phyloP scores from a whole-genome alignment of 2,113 vertebrate genomes.

The Protobothrops flavoviridis region DNA sequence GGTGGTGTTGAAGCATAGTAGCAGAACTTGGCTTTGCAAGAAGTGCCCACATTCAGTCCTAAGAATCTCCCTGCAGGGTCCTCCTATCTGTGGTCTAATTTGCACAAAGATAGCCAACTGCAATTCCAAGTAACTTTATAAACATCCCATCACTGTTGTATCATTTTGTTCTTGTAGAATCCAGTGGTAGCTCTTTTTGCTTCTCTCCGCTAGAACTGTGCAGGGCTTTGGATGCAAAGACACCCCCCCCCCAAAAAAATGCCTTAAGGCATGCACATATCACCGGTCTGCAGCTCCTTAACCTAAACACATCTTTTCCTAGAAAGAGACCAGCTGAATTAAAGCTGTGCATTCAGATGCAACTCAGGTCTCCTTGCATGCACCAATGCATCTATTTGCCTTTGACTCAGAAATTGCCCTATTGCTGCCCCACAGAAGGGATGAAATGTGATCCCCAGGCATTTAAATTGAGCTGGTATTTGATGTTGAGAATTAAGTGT shows the following conservation, averaged over 20 bases:
- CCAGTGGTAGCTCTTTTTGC: not conserved
- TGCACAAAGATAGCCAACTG: not conserved
- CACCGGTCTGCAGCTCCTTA: not conserved
- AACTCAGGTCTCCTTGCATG: not conserved
- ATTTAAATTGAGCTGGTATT: not conserved
- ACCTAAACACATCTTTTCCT: not conserved
- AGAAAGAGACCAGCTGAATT: not conserved
- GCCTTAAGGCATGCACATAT: not conserved
- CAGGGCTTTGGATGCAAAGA: not conserved
- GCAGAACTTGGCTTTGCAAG: not conserved
- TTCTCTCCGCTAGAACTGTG: not conserved
- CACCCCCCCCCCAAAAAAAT: not conserved
- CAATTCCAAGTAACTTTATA: not conserved
- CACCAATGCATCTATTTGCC: not conserved
- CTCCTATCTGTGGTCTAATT: not conserved
- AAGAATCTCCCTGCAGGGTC: not conserved
- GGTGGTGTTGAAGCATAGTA: not conserved
- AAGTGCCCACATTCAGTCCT: not conserved
- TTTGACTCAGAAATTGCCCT: not conserved
- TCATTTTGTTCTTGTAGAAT: not conserved
- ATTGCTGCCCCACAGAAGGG: not conserved
- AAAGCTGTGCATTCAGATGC: not conserved
- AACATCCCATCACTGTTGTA: not conserved
- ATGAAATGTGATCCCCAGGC: not conserved
- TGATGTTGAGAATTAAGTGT: not conserved